Conservation (phyloP, 1,140 invertebrate genomes). For the Leptonema lineaticorne region DNA sequence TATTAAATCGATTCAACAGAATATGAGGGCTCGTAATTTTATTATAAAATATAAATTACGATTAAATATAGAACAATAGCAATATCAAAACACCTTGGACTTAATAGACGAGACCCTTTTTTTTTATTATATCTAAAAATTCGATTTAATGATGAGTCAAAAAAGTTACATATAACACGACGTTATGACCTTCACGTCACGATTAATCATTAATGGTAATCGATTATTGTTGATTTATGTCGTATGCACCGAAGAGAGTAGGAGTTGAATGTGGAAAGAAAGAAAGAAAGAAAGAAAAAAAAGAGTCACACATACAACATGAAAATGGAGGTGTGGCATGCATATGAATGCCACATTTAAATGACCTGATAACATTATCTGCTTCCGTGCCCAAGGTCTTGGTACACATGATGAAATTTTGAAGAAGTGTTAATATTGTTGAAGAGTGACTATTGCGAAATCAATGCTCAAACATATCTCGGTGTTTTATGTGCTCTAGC, state of each 20-base stretch:
- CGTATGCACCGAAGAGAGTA: too few species aligned
- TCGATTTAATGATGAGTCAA: neutral
- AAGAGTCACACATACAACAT: too few species aligned
- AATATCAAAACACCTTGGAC: slow-evolving; percentile 1
- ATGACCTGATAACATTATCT: neutral
- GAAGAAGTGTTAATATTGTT: neutral
- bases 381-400: slow-evolving; percentile 1
- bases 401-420: neutral
- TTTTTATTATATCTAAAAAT: neutral
- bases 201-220: too few species aligned
- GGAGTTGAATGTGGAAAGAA: neutral
- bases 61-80: neutral
- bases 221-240: too few species aligned
- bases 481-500: too few species aligned
- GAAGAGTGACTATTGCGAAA: neutral
- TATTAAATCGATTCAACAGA: neutral
- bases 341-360: neutral
- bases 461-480: neutral
- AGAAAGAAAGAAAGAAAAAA: too few species aligned
- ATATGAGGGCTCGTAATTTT: slow-evolving; percentile 13
- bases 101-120: neutral
- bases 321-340: slow-evolving; percentile 4
- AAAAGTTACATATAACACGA: too few species aligned
- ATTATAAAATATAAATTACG: neutral
- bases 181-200: too few species aligned